These are phyloP conservation scores for Tinea trinotella DNA, from an alignment of 2,888 invertebrate species.

Conservation along the genomic window DNA sequence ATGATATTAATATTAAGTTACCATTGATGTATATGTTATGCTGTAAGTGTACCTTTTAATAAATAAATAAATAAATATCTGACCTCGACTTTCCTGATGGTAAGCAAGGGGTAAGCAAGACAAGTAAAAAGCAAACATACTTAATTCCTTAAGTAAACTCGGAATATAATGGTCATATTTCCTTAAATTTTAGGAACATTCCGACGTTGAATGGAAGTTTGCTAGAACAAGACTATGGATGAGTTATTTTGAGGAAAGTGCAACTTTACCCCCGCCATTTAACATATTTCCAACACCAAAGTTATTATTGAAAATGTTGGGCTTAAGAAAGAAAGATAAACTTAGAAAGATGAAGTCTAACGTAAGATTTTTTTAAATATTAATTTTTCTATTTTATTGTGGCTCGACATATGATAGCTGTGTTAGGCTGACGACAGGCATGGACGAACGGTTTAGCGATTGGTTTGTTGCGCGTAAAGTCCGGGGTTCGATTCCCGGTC, in stretches of 20 bases:
- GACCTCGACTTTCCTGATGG: too few species aligned
- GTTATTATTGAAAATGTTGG: conserved; percentile 77
- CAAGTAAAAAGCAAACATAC: neutral
- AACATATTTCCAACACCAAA: conserved; percentile 94
- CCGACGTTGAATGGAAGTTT: conserved; percentile 97
- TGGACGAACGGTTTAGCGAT: too few species aligned
- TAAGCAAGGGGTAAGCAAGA: too few species aligned
- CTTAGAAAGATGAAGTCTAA: conserved; percentile 66
- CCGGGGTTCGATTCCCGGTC: too few species aligned
- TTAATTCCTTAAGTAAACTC: neutral
- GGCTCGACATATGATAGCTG: too few species aligned
- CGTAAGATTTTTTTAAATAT: conserved; percentile 35
- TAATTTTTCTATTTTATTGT: too few species aligned
- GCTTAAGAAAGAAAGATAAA: conserved; percentile 74
- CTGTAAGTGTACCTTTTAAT: too few species aligned
- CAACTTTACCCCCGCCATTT: conserved; percentile 93
- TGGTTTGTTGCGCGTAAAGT: too few species aligned
- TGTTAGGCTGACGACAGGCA: too few species aligned
- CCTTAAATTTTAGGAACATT: conserved; percentile 92
- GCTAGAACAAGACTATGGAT: conserved; percentile 95
- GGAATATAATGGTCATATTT: neutral
- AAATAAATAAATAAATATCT: too few species aligned
- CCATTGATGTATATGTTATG: too few species aligned
- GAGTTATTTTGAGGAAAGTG: conserved; percentile 94
- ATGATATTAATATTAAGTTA: too few species aligned